Base-by-base conservation (phyloP, 2,113 vertebrate species). In the Microtus montanus region DNA sequence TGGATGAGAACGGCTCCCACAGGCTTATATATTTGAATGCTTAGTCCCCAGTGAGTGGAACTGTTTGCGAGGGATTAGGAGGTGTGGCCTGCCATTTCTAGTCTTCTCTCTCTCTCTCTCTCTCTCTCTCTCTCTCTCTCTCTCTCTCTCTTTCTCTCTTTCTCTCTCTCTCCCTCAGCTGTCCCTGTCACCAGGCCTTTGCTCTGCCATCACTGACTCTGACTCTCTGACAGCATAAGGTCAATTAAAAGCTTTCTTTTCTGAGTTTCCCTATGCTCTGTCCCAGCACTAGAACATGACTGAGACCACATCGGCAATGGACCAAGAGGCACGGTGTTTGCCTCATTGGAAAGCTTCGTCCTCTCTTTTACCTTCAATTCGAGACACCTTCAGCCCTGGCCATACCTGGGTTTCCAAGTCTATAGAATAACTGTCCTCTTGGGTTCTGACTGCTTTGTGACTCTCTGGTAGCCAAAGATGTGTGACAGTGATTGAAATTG, bases 401-500 rank as follows among this genome's bases (percentile, higher is more conserved):
- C 19, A n/a, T 26, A 66, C 22, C 41, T 84, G 20, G 9, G 28
- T 93, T 86, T 85, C 63, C 63, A 91, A 75, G 30, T 58, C 58
- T 52, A 30, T 22, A n/a, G 4, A 79, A 44, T n/a, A 44, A 79
- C 87, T 91, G 38, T 90, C 58, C 11, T 86, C 79, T 92, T 58
- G 47, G 58, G 70, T 74, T 82, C 54, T 47, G 66, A n/a, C 82
- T 95, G 85, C n/a, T 64, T 90, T 88, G 38, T 87, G 93, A 90
- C 77, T 30, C 33, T 82, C 74, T 83, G 74, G 64, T 83, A 96
- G 80, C 44, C 86, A 90, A 92, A 95, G 17, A 44, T 91, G 19
- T 93, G 61, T 89, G 90, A 89, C 74, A 70, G 38, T 85, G 80
- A 96, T 41, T 41, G 22, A 28, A 90, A 97, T 93, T 92, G 87